Percentiles rank a stretch among this genome's conserved stretches.
phyloP scores from a whole-genome alignment of 2,113 vertebrate species.

The Esox niger region DNA sequence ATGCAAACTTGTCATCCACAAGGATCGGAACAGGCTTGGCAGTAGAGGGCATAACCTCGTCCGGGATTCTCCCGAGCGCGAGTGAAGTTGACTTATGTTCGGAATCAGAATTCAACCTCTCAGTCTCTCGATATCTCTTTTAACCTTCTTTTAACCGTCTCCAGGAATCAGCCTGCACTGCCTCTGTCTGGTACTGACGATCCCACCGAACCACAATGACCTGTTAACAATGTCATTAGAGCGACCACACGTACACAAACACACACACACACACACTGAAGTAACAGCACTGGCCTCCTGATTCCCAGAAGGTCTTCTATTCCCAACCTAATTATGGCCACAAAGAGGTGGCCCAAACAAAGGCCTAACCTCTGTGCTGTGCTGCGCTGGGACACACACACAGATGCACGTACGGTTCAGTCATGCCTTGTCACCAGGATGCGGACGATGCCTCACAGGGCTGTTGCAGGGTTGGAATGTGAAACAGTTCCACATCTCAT shows the following conservation, averaged over 20 bases:
- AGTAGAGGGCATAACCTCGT: too few species aligned
- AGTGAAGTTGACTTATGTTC: too few species aligned
- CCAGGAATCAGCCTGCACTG: slow-evolving; percentile 38
- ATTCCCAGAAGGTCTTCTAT: slow-evolving; percentile 60
- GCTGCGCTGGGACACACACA: slow-evolving; percentile 27
- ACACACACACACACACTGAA: slow-evolving; percentile 41
- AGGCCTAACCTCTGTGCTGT: slow-evolving; percentile 41
- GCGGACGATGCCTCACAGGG: slow-evolving; percentile 17
- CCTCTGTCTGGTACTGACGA: slow-evolving; percentile 19
- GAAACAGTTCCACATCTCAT: too few species aligned
- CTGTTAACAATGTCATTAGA: slow-evolving; percentile 55
- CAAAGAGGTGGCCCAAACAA: slow-evolving; percentile 57
- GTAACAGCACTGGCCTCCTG: slow-evolving; percentile 31
- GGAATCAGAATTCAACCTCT: too few species aligned
- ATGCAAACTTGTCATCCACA: too few species aligned
- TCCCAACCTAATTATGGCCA: slow-evolving; percentile 66
- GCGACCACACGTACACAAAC: slow-evolving; percentile 49
- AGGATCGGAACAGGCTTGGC: too few species aligned
- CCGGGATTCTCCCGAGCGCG: too few species aligned
- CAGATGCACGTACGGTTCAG: slow-evolving; percentile 39
- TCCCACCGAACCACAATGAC: slow-evolving; percentile 43
- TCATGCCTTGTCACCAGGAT: slow-evolving; percentile 36
- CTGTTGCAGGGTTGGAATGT: background rate
- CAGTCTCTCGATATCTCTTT: too few species aligned
- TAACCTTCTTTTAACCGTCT: too few species aligned